These are phyloP conservation scores for Tragelaphus scriptus DNA, from an alignment of 2,113 vertebrate species.

Conservation along the genomic window DNA sequence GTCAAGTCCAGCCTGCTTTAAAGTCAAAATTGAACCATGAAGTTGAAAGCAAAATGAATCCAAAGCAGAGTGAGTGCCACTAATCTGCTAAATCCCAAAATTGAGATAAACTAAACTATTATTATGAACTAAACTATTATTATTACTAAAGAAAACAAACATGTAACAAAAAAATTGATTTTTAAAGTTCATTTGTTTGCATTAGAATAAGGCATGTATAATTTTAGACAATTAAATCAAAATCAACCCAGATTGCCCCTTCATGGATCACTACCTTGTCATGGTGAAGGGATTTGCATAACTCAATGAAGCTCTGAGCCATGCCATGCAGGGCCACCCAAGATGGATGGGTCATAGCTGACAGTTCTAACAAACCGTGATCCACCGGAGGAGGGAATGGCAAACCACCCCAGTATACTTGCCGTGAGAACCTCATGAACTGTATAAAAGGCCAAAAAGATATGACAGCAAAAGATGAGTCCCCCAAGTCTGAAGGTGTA, in stretches of 20 bases:
- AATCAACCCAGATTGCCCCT: not conserved
- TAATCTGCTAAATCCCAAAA: not conserved
- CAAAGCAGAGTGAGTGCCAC: not conserved
- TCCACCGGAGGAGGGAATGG: not conserved
- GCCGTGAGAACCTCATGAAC: not conserved
- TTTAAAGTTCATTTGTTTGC: not conserved
- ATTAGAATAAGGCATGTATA: not conserved
- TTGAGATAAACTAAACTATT: not conserved
- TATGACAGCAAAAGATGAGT: not conserved
- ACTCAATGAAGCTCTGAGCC: not conserved
- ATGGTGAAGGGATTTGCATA: not conserved
- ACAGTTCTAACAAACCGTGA: not conserved
- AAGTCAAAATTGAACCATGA: not conserved
- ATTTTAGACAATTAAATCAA: not conserved
- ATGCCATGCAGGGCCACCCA: not conserved
- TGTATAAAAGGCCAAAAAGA: not conserved
- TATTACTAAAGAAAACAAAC: not conserved
- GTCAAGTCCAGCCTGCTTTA: not conserved
- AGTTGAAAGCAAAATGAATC: slow-evolving; percentile 28
- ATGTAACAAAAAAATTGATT: not conserved
- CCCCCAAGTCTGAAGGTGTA: not conserved
- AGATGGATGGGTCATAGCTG: not conserved
- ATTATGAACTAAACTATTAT: not conserved
- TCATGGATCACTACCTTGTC: not conserved
- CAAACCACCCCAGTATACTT: not conserved